Percentiles rank a stretch among this genome's conserved stretches.
Conservation (phyloP, 2,113 vertebrate species). For the Elephas maximus region DNA sequence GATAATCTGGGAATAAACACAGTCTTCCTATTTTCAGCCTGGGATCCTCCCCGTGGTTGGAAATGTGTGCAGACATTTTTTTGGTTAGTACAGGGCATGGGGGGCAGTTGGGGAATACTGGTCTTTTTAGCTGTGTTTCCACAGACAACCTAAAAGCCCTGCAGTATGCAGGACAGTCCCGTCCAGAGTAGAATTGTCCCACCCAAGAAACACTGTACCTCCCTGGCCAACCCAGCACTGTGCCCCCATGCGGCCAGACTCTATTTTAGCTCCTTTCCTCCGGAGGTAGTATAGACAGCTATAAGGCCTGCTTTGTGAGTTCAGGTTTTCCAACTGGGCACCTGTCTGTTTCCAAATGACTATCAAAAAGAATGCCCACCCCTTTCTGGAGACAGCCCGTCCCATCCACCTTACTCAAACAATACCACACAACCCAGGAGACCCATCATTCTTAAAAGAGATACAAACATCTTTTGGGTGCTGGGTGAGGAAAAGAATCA, state of each 20-base stretch:
- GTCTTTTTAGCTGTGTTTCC: background rate
- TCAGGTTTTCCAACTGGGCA: background rate
- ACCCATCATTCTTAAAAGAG: background rate
- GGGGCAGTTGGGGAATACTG: background rate
- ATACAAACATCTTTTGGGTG: background rate
- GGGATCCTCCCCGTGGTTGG: background rate
- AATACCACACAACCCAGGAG: background rate
- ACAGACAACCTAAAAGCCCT: background rate
- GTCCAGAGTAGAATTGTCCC: background rate
- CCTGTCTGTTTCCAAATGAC: background rate
- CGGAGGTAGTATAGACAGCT: background rate
- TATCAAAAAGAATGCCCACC: background rate
- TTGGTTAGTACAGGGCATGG: background rate
- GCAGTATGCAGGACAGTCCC: background rate
- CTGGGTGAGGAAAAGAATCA: too few relatives aligned
- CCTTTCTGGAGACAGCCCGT: background rate
- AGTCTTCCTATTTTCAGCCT: background rate
- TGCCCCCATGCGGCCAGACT: too few relatives aligned
- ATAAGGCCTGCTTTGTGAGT: background rate
- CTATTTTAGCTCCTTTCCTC: background rate
- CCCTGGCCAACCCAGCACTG: background rate
- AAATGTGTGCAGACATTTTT: background rate
- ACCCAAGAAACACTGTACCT: background rate
- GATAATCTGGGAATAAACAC: background rate
- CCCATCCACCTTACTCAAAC: background rate